phyloP scores from a whole-genome alignment of 2,113 vertebrate genomes.

The Stercorarius parasiticus region DNA sequence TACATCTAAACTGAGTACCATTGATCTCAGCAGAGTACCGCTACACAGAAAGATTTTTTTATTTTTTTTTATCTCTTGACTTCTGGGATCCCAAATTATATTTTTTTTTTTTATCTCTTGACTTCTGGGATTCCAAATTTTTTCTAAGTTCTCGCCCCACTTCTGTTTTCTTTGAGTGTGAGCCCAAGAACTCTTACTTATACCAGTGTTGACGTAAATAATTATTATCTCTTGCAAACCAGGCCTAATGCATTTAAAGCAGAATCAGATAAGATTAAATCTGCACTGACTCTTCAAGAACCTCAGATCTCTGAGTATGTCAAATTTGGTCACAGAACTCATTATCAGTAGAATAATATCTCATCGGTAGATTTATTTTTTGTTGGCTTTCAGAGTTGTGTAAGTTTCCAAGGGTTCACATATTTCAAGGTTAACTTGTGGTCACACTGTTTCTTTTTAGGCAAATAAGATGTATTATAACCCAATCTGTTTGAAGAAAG shows the following conservation, averaged over 20 bases:
- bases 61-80: background rate
- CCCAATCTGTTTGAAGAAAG: conserved; percentile 3
- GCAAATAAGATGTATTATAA: background rate
- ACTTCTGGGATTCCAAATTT: background rate
- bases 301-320: background rate
- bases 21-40: background rate
- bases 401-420: background rate
- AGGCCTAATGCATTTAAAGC: background rate
- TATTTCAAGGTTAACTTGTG: background rate
- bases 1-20: background rate
- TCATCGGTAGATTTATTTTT: background rate
- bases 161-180: background rate
- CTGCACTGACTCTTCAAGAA: background rate
- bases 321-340: conserved; percentile 10
- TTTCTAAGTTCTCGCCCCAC: background rate
- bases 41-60: background rate
- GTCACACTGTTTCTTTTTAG: background rate
- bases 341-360: background rate
- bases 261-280: conserved; percentile 38
- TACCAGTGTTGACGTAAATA: background rate
- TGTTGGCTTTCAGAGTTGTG: background rate
- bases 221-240: background rate
- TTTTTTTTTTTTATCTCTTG: background rate
- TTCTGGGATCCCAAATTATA: background rate
- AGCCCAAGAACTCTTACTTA: background rate